A percentile compares a stretch with the other conserved stretches of the same genome.
Evolutionary conservation across 2,797 vertebrate genomes (phyloP).

Genomic region (Acridotheres tristis): DNA sequence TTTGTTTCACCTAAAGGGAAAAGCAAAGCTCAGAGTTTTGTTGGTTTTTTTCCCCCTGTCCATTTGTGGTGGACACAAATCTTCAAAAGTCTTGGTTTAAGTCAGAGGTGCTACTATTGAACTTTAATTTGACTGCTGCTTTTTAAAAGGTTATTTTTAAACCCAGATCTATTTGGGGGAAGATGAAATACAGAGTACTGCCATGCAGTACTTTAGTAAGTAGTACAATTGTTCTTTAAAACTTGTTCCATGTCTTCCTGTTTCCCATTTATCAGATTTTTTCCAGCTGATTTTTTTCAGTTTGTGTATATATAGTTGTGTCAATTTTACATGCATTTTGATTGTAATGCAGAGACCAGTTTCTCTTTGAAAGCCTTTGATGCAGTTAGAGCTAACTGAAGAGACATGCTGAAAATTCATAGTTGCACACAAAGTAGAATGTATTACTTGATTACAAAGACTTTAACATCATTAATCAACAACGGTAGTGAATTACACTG

Average conservation of each 20-base stretch:
- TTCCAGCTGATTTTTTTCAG: not conserved
- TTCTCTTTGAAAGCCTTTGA: not conserved
- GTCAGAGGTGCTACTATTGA: not conserved
- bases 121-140: not conserved
- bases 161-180: not conserved
- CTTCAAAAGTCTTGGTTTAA: not conserved
- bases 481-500: not conserved
- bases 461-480: not conserved
- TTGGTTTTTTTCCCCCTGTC: fast-evolving
- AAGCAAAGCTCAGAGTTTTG: not conserved
- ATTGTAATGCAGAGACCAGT: not conserved
- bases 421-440: not conserved
- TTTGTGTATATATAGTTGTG: not conserved
- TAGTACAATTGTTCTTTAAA: not conserved
- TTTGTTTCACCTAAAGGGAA: not conserved
- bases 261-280: not conserved
- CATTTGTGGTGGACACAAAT: not conserved
- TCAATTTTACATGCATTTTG: not conserved
- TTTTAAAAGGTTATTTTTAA: not conserved
- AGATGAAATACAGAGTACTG: not conserved
- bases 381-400: not conserved
- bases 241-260: not conserved
- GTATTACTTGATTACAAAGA: not conserved
- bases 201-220: not conserved
- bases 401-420: not conserved